Base-by-base conservation (phyloP, 2,888 invertebrate genomes). In the Aricia artaxerxes region DNA sequence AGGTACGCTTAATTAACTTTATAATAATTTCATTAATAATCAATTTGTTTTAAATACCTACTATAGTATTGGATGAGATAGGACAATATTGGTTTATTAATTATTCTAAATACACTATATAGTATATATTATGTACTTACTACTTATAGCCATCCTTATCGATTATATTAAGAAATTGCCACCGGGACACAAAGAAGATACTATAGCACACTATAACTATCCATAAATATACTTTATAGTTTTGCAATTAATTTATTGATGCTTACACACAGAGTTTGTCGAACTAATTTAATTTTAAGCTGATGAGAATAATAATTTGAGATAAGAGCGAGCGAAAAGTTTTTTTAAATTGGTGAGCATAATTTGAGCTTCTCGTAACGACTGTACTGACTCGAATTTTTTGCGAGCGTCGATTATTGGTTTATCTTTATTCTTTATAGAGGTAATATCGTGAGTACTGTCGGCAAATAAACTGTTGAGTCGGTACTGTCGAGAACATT, bases 401-500 rank as follows among this genome's bases (percentile, higher is more conserved):
- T 64, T 64, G 64, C 31, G 64, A 64, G 64, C 31, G 31, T 31
- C 64, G 11, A 24, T 61, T 61, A 64, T 31, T 31, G 11, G 11
- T 11, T 31, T 31, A 31, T 31, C 9, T 69, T 69, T 38, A 69
- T 38, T 31, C 9, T 69, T 69, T 38, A 69, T 38, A 35, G 35
- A 69, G 35, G 69, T 35, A 69, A 69, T 64, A 64, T 31, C 31
- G 64, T 1, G 11, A 31, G 64, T 64, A 69, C 16, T 13, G 69
- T 69, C 64, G 31, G 9, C 31, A 64, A 64, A 64, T 64, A 64
- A 64, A 69, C 69, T 35, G 69, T 38, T 69, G 38, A 69, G 35
- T 69, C 5, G 35, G 69, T 69, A 69, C 69, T 69, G 69, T 57
- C 57, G 76, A 31, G 76, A 76, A 31, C 57, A 76, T 76, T 76